Conservation (phyloP, 92 coral and sea anemone species). For the Chrysogorgia sp. region DNA sequence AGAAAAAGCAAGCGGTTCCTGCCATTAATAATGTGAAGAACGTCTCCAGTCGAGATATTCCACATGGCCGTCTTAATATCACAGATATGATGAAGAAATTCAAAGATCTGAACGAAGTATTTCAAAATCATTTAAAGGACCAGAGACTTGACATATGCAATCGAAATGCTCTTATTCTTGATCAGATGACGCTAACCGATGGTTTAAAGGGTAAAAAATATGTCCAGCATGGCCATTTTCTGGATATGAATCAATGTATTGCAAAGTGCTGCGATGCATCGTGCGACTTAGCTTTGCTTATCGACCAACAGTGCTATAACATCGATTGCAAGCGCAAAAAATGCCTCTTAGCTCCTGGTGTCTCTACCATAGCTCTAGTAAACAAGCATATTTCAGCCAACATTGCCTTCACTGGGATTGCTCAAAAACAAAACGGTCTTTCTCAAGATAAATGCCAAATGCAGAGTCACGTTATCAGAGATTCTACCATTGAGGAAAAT, state of each 20-base stretch:
- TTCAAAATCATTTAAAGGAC: neutral
- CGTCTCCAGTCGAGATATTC: neutral
- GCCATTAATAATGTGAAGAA: neutral
- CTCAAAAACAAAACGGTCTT: neutral
- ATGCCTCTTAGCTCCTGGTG: slow-evolving; percentile 62
- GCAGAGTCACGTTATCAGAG: slow-evolving; percentile 16
- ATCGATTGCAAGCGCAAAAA: slow-evolving; percentile 61
- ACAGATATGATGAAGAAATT: slow-evolving; percentile 7
- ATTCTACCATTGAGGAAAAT: slow-evolving; percentile 20
- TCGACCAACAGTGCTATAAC: slow-evolving; percentile 68
- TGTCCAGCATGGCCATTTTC: slow-evolving; percentile 61
- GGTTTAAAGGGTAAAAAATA: slow-evolving; percentile 70
- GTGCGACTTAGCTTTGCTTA: slow-evolving; percentile 84
- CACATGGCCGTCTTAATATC: neutral
- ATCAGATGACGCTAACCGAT: slow-evolving; percentile 64
- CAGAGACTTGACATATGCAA: slow-evolving; percentile 18
- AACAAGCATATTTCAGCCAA: slow-evolving; percentile 26
- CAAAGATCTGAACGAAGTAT: slow-evolving; percentile 5
- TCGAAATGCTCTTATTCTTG: slow-evolving; percentile 9
- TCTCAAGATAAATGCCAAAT: slow-evolving; percentile 14
- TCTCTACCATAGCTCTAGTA: slow-evolving; percentile 21
- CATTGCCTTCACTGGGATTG: slow-evolving; percentile 21
- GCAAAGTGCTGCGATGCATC: slow-evolving; percentile 63
- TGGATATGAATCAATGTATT: slow-evolving; percentile 64
- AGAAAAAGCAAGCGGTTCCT: neutral